Evolutionary conservation across 2,888 invertebrate species (phyloP), one percentile per base, ranked within the genome.

Genomic region (Sipha maydis): DNA sequence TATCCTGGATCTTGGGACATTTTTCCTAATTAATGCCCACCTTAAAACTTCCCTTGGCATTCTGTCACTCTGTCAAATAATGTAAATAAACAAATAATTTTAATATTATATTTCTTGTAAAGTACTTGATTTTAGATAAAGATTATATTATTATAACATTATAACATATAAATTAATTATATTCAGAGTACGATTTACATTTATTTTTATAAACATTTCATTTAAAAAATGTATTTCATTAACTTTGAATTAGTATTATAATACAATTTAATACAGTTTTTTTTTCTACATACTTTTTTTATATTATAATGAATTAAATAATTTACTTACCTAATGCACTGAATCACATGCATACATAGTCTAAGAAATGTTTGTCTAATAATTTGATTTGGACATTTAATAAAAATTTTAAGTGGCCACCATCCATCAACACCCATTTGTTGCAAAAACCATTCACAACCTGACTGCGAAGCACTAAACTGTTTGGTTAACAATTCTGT

Each of bases 341-440:
- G 97, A 92, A 98, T 97, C 90, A 98, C 98, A 92, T 98, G 98
- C 92, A 98, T 97, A 91, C 97, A 96, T 91, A 98, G 94, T 91
- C 98, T 94, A 92, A 98, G 98, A 93, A 98, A 98, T 97, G 98
- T 98, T 93, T 98, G 98, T 90, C 98, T 94, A 89, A 98, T 98
- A 95, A 98, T 97, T 92, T 98, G 98, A 93, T 97, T 98, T 61
- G 98, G 98, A 92, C 98, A 98, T 92, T 97, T 97, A 92, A 98
- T 96, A 91, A 98, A 93, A 91, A 97, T 97, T 93, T 96, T 94
- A 91, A 98, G 96, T 8, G 98, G 97, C 98, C 98, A 98, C 96
- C 97, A 97, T 78, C 97, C 97, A 91, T 97, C 96, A 89, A 95
- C 94, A 0, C 97, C 96, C 97, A 98, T 98, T 91, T 97, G 96